Evolutionary conservation across 2,888 invertebrate species (phyloP).

Genomic region (Dryobota labecula): DNA sequence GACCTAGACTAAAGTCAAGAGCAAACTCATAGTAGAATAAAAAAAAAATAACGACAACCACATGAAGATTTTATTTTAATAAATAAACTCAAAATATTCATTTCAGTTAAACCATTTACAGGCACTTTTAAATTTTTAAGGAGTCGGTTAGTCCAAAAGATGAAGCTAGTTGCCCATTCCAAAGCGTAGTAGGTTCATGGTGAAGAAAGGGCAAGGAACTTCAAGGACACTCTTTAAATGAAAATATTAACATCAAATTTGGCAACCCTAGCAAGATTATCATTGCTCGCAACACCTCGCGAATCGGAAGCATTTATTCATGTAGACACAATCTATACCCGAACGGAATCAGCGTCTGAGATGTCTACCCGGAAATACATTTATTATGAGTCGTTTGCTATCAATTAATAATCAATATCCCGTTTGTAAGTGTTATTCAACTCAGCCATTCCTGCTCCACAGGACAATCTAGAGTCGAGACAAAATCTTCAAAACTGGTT

Average conservation of each 20-base stretch:
- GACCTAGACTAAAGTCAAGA: too few relatives aligned
- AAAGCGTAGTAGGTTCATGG: background rate
- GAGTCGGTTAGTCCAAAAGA: background rate
- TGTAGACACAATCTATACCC: slow-evolving; percentile 50
- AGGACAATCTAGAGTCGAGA: too few relatives aligned
- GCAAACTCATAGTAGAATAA: too few relatives aligned
- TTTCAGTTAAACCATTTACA: background rate
- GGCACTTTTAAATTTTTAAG: background rate
- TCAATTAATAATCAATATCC: slow-evolving; percentile 11
- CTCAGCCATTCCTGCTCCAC: too few relatives aligned
- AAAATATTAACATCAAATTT: background rate
- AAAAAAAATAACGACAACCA: too few relatives aligned
- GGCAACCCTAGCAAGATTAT: slow-evolving; percentile 63
- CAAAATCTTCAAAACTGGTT: too few relatives aligned
- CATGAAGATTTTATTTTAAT: background rate
- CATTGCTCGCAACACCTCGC: slow-evolving; percentile 59
- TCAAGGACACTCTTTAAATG: background rate
- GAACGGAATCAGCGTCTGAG: slow-evolving; percentile 37
- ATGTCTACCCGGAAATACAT: slow-evolving; percentile 34
- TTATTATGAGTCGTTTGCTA: slow-evolving; percentile 19
- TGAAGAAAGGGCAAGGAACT: background rate
- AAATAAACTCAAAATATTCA: background rate
- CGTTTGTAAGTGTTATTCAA: background rate
- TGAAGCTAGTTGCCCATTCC: background rate
- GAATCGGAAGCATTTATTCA: slow-evolving; percentile 64